Base-by-base conservation (phyloP, 2,888 invertebrate genomes). In the Muscina levida region DNA sequence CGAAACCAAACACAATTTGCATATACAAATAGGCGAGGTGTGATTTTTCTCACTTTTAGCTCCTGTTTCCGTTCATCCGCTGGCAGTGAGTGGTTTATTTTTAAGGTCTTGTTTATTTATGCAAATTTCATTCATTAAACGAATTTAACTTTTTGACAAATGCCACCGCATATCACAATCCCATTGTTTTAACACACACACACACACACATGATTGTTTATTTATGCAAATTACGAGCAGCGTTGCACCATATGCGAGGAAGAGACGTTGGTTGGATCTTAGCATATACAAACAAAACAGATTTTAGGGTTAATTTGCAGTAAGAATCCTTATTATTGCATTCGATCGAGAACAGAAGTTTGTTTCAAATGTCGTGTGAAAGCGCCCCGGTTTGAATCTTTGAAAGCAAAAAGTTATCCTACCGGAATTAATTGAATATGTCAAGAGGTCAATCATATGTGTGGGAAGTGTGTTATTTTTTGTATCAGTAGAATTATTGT, bases 31-130 rank as follows among this genome's bases (percentile, higher is more conserved):
- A 65, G 77, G 70, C 74, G 56, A 81, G 81, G 81, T 81, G 81
- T 74, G 79, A 82, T 82, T 77, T n/a, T 82, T 77, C 82, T 72
- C 74, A 77, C 77, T 74, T 74, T 51, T 26, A 68, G 67, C 66
- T 59, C 62, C 65, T 79, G 39, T 51, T 17, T 31, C 57, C 42
- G 53, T 56, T 51, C 22, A 46, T 72, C 67, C 22, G 57, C 46
- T 72, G 72, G 77, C 74, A 62, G 22, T 13, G 62, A 22, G 19
- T 2, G 39, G 72, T 70, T 70, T 72, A 65, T 66, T 73, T n/a
- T 77, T 22, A 24, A 31, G 83, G 84, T 84, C 87, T 87, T 87
- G 87, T 88, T 88, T 87, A 86, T 84, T 85, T 88, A 88, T 89
- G 89, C 85, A 88, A 88, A 89, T 89, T 87, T 85, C 62, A 39